Evolutionary conservation across 1,140 invertebrate genomes (phyloP), one percentile per base, ranked within the genome.

Genomic region (Drosophila rhopaloa): DNA sequence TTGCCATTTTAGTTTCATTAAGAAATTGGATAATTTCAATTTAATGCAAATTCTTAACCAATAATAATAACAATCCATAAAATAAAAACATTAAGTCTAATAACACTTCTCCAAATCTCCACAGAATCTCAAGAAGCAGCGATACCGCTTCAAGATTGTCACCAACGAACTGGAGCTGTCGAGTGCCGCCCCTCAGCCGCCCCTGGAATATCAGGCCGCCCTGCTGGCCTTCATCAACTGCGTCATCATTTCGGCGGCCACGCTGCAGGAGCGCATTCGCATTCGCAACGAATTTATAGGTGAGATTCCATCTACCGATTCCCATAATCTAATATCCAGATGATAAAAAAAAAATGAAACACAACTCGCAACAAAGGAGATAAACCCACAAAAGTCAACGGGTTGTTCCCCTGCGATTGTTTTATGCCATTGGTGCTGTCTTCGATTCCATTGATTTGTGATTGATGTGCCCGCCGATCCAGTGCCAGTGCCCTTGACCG

Each of bases 221-320:
- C 93, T 99, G 48, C 94, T 99, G 80, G 97, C 97, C 43, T 98
- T 99, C 93, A 96, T 99, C 93, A 99, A 99, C 94, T 98, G 97
- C 92, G 95, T 99, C 89, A 97, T 99, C 88, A 97, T 98, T 81
- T 97, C 97, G n/a, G 97, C 97, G 9, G 95, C 96, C 13, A 94
- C 96, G 14, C 94, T 98, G 47, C 96, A 97, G 66, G 97, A 98
- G 79, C 94, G 98, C 71, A 96, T 97, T 60, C 94, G 96, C 70
- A 95, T 99, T 67, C 94, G 98, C 77, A 98, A 98, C 91, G 98
- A 99, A 93, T 98, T 98, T 92, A 97, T 98, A 86, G 98, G 97
- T 98, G 92, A 95, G 94, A 53, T 7, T 32, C 29, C 14, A 24
- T 24, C 24, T 24, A 4, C 24, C 13, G 2, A 38, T 29, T 40